Evolutionary conservation across 2,797 vertebrate genomes (phyloP).

Genomic region (Myotis planiceps): DNA sequence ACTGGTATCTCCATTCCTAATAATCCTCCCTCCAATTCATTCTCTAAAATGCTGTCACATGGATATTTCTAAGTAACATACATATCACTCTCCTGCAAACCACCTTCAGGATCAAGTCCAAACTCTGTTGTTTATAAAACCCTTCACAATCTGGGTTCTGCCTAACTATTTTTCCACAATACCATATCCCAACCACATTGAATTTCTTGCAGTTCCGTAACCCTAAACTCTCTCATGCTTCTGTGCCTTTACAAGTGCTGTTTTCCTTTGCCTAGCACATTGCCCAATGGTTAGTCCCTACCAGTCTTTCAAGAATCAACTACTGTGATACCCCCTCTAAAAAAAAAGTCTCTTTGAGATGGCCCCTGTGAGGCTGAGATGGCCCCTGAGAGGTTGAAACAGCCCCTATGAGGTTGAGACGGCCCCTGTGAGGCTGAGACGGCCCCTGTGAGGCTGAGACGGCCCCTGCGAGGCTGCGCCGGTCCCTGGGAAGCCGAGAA

Average conservation of each 20-base stretch:
- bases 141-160: not conserved
- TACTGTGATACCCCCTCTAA: not conserved
- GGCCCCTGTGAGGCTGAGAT: too few species aligned
- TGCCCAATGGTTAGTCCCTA: not conserved
- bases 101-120: not conserved
- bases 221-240: not conserved
- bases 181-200: not conserved
- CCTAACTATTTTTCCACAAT: not conserved
- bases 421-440: too few species aligned
- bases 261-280: not conserved
- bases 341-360: not conserved
- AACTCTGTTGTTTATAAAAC: not conserved
- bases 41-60: not conserved
- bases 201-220: not conserved
- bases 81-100: not conserved
- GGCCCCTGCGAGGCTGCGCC: too few species aligned
- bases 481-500: too few species aligned
- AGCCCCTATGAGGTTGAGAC: too few species aligned
- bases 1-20: not conserved
- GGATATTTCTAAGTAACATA: not conserved
- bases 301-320: not conserved
- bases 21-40: not conserved
- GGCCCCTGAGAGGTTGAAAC: too few species aligned
- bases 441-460: too few species aligned
- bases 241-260: not conserved